A percentile compares a stretch with the other conserved stretches of the same genome.
Conservation (phyloP, 2,888 invertebrate species). For the Sthenelais limicola region DNA sequence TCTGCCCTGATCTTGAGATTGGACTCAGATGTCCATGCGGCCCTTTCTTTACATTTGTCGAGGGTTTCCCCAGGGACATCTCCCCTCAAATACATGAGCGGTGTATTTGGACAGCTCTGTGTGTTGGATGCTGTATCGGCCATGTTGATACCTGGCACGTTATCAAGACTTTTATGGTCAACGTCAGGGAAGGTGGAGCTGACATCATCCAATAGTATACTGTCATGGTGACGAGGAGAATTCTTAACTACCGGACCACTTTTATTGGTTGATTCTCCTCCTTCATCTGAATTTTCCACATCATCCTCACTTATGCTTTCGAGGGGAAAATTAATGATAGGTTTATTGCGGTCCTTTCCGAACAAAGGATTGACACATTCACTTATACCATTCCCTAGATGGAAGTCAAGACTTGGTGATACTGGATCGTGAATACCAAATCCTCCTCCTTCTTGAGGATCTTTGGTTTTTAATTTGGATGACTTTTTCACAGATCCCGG, state of each 20-base stretch:
- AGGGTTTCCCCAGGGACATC: too few species aligned
- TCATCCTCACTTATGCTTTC: conserved; percentile 18
- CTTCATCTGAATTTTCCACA: not conserved
- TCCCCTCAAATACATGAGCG: too few species aligned
- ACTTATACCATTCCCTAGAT: conserved; percentile 18
- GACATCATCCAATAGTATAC: not conserved
- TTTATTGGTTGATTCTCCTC: not conserved
- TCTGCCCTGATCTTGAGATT: too few species aligned
- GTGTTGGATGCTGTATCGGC: not conserved
- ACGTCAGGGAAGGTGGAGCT: conserved; percentile 22
- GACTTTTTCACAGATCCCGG: too few species aligned
- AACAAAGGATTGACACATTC: conserved; percentile 20
- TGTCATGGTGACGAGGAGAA: not conserved
- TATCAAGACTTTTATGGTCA: not conserved
- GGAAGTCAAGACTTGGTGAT: too few species aligned
- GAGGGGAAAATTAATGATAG: not conserved
- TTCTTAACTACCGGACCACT: not conserved
- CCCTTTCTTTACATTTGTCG: too few species aligned
- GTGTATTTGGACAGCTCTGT: conserved; percentile 30
- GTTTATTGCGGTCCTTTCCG: not conserved
- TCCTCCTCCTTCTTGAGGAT: too few species aligned
- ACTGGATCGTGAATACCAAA: too few species aligned
- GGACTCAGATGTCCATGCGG: too few species aligned
- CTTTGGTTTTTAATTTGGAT: too few species aligned
- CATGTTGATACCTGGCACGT: conserved; percentile 7